These are phyloP conservation scores for Ochotona curzoniae DNA, from an alignment of 2,113 vertebrate species.

Conservation along the genomic window DNA sequence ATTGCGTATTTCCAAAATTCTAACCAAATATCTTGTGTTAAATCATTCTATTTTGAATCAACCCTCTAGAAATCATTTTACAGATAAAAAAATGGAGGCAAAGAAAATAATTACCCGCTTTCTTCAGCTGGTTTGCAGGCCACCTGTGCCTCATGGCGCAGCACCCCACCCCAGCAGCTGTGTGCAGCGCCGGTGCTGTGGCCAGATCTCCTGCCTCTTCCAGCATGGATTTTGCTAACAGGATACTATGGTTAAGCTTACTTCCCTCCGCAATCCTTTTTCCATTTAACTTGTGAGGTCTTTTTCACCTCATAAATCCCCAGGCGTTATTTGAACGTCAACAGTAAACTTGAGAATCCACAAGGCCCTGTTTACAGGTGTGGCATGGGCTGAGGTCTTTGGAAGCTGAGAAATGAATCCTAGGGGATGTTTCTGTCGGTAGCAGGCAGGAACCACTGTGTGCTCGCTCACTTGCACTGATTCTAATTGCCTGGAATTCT, in stretches of 20 bases:
- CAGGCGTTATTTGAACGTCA: neutral
- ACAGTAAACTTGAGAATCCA: neutral
- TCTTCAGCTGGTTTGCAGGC: neutral
- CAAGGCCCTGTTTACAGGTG: conserved; percentile 52
- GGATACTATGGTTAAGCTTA: neutral
- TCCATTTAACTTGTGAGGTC: neutral
- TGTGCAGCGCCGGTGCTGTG: conserved; percentile 24
- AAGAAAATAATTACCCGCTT: neutral
- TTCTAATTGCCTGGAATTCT: neutral
- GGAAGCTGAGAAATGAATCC: conserved; percentile 31
- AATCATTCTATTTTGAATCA: neutral
- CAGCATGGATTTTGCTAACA: conserved; percentile 47
- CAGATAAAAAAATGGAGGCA: neutral
- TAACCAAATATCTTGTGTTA: neutral
- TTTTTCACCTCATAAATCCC: conserved; percentile 41
- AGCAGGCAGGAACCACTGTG: conserved; percentile 44
- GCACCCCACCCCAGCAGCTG: neutral
- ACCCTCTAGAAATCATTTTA: neutral
- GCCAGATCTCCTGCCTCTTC: conserved; percentile 39
- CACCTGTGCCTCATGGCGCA: neutral
- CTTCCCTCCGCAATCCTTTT: conserved; percentile 23
- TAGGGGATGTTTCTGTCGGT: conserved; percentile 3
- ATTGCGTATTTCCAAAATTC: neutral
- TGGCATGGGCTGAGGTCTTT: neutral
- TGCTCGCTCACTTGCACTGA: neutral